A percentile compares a stretch with the other conserved stretches of the same genome.
Evolutionary conservation across 2,797 vertebrate genomes (phyloP).

Genomic region (Hipposideros larvatus): DNA sequence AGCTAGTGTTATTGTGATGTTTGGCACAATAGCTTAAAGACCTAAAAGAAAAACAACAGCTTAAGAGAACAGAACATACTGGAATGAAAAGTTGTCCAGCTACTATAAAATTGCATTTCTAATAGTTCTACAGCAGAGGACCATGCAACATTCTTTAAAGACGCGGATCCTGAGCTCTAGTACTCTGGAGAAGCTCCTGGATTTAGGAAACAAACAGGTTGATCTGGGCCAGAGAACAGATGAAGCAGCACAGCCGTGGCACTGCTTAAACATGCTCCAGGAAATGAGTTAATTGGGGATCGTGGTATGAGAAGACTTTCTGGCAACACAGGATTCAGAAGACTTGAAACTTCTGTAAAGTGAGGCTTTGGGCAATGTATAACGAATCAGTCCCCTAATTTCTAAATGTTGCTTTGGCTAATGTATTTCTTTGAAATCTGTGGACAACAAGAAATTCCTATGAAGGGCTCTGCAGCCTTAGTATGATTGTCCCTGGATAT

Average conservation of each 20-base stretch:
- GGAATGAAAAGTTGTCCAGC: conserved; percentile 75
- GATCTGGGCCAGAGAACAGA: conserved; percentile 60
- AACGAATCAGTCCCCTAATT: conserved; percentile 14
- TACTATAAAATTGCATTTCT: conserved; percentile 75
- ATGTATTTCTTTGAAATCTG: not conserved
- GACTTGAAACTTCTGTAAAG: conserved; percentile 32
- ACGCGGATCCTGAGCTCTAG: conserved; percentile 27
- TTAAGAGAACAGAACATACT: conserved; percentile 73
- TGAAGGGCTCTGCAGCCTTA: conserved; percentile 36
- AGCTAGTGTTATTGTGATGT: conserved; percentile 78
- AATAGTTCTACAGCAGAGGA: conserved; percentile 56
- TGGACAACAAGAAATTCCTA: conserved; percentile 31
- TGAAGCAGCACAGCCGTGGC: not conserved
- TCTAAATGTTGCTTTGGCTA: conserved; percentile 50
- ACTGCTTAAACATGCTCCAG: conserved; percentile 56
- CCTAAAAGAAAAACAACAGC: conserved; percentile 78
- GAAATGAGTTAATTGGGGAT: conserved; percentile 73
- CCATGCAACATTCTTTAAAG: conserved; percentile 61
- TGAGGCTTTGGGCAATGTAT: conserved; percentile 28
- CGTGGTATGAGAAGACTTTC: conserved; percentile 37
- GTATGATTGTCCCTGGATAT: not conserved
- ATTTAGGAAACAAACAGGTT: conserved; percentile 65
- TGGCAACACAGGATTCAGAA: conserved; percentile 52
- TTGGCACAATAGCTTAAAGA: conserved; percentile 78
- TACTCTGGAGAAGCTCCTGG: conserved; percentile 55